Percentiles rank a stretch among this genome's conserved stretches.
phyloP scores from a whole-genome alignment of 2,888 invertebrate species.

The Caradrina clavipalpis region DNA sequence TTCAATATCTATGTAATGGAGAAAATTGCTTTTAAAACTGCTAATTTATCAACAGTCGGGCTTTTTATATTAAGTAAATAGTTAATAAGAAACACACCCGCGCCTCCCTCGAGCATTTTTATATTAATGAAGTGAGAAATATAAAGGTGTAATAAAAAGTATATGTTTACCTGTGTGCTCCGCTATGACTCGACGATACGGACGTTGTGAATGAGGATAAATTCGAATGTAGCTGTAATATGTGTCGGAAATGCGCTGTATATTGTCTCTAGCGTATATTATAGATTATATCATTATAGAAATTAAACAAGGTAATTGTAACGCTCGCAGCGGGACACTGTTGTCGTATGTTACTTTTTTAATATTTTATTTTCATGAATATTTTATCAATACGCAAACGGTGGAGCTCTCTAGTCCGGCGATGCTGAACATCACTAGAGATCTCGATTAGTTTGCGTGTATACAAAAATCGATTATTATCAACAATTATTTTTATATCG shows the following conservation, averaged over 20 bases:
- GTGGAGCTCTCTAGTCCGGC: constrained; percentile 35
- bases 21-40: constrained; percentile 14
- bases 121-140: constrained; percentile 63
- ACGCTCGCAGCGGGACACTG: constrained; percentile 75
- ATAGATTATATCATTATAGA: constrained; percentile 81
- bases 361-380: constrained; percentile 58
- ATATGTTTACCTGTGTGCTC: constrained; percentile 69
- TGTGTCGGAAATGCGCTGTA: constrained; percentile 78
- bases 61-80: constrained; percentile 33
- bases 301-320: constrained; percentile 72
- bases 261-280: constrained; percentile 78
- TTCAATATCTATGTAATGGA: background rate
- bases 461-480: constrained; percentile 57
- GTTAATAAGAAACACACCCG: constrained; percentile 11
- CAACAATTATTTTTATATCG: constrained; percentile 61
- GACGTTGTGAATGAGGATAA: constrained; percentile 76
- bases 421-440: constrained; percentile 25
- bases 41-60: constrained; percentile 6
- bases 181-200: constrained; percentile 72
- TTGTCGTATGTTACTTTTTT: constrained; percentile 61
- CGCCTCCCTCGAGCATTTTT: constrained; percentile 47
- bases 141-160: constrained; percentile 53
- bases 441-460: constrained; percentile 41
- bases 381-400: constrained; percentile 48
- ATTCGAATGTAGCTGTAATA: constrained; percentile 78